Evolutionary conservation across 2,888 invertebrate genomes (phyloP), one percentile per base, ranked within the genome.

Genomic region (Dermolepida albohirtum): DNA sequence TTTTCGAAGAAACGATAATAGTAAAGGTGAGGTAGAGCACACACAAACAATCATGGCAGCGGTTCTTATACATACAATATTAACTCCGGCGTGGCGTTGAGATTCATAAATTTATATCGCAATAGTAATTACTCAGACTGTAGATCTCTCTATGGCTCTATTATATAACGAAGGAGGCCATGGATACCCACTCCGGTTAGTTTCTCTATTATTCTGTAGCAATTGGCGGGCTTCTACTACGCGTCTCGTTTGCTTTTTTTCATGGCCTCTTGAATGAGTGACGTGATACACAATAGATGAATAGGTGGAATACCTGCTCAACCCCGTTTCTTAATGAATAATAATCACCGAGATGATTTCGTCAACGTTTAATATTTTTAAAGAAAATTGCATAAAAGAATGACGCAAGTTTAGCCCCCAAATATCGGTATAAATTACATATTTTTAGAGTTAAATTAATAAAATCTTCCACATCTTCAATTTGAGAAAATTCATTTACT

Each of bases 21-120:
- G 40, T 55, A 55, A 55, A 55, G 55, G 55, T 55, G 55, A 55
- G 55, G 55, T 55, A 41, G 55, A 39, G n/a, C 55, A 2, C 55
- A 55, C 39, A 39, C 55, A 55, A 14, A 14, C 55, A 55, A 22
- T 22, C 22, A 22, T 22, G 22, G 22, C 22, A 22, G 22, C 22
- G 22, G 22, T 22, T 22, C 22, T 22, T 22, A 22, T 4, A 22
- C 22, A 22, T 22, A 17, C 55, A 55, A 40, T 40, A 16, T 34
- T 11, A 11, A 47, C 47, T 14, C 14, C 47, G n/a, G 47, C 47
- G 47, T 17, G 47, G 27, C 49, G 49, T 44, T 27, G 29, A 59
- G 40, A 59, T 59, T 47, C 52, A 64, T 64, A 64, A 64, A 64
- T 64, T 64, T 51, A 40, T 64, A 64, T 39, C 64, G 64, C 43